Evolutionary conservation across 2,113 vertebrate species (phyloP).

Genomic region (Gavialis gangeticus): DNA sequence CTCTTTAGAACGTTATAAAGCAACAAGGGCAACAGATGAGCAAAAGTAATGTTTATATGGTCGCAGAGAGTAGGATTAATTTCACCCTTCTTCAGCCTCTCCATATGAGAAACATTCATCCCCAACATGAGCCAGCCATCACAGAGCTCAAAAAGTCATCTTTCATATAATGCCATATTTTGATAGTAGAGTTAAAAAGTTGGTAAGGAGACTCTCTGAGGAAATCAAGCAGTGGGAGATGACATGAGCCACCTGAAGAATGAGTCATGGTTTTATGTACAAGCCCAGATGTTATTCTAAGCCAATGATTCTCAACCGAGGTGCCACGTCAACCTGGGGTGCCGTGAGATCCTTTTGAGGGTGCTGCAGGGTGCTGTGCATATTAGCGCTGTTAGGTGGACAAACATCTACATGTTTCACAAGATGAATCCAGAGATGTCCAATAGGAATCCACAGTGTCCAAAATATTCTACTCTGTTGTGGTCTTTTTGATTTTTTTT

Average conservation of each 20-base stretch:
- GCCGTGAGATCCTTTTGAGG: too few relatives aligned
- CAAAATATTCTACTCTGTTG: too few relatives aligned
- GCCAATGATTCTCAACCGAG: too few relatives aligned
- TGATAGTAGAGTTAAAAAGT: background rate
- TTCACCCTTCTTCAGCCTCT: constrained; percentile 68
- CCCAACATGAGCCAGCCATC: background rate
- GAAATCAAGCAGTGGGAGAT: background rate
- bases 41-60: constrained; percentile 3
- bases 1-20: constrained; percentile 63
- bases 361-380: too few relatives aligned
- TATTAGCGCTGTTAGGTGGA: too few relatives aligned
- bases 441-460: too few relatives aligned
- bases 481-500: too few relatives aligned
- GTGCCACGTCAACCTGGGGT: too few relatives aligned
- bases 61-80: background rate
- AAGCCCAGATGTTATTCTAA: background rate
- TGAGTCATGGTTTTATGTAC: background rate
- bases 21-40: background rate
- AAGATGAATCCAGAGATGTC: too few relatives aligned
- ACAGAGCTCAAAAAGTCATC: background rate
- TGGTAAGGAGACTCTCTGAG: too few relatives aligned
- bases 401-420: too few relatives aligned
- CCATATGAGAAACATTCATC: constrained; percentile 6
- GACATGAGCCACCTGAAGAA: background rate
- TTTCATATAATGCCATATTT: background rate